Base-by-base conservation (phyloP, 2,113 vertebrate genomes). In the Leiothrix lutea region DNA sequence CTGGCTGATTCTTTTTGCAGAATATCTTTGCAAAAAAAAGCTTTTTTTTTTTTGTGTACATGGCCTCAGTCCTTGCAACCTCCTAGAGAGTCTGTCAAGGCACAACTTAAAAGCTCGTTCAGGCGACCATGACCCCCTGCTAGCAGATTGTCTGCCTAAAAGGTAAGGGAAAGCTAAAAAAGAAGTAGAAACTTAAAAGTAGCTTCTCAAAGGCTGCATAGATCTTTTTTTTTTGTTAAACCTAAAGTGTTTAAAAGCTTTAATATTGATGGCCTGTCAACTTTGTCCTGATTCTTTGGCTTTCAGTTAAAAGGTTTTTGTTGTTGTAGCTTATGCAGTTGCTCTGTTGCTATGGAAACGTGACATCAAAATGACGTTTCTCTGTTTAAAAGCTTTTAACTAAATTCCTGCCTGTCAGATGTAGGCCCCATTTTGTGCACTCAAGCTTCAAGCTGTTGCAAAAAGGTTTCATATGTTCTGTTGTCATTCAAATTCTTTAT, bases 241-340 rank as follows among this genome's bases (percentile, higher is more conserved):
- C 95, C 96, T 97, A 96, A 97, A 97, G 97, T 97, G 98, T 98
- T 98, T 99, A 98, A 98, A 98, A 98, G 99, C 98, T 99, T 98
- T 98, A 98, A 98, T 98, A 98, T 98, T 98, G 98, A 98, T 98
- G 98, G 98, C 97, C 98, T 98, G 97, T 98, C 98, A 98, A 98
- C 97, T 98, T 97, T 97, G 97, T 98, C 98, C 98, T 98, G 98
- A 98, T 98, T 98, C 98, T 98, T 98, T 98, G 97, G 98, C 99
- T 99, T 99, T 99, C 99, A 99, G 98, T 99, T 99, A 99, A 99
- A 99, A 99, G 99, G 99, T 99, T 99, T 99, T 99, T 99, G 98
- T 99, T 98, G 98, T 98, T 98, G 98, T 98, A 98, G 98, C 98
- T 98, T 98, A 98, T 98, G 98, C 98, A 98, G 98, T 98, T 98